Percentiles rank a stretch among this genome's conserved stretches.
phyloP scores from a whole-genome alignment of 1,140 invertebrate genomes.

The Drosophila novamexicana region DNA sequence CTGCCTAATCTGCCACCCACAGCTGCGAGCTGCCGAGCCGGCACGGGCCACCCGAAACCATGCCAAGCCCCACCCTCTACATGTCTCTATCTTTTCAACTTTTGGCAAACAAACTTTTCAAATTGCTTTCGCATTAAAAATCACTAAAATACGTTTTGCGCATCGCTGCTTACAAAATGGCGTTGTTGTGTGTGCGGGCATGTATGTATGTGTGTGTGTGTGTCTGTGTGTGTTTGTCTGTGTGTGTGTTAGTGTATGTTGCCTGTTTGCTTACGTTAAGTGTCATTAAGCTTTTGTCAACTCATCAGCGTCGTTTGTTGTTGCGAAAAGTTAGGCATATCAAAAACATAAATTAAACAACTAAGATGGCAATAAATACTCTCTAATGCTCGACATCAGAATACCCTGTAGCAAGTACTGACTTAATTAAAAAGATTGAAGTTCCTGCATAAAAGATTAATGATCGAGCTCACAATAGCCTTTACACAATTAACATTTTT shows the following conservation, averaged over 20 bases:
- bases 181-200: background rate
- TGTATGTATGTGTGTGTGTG: conserved; percentile 3
- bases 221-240: conserved; percentile 9
- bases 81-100: conserved; percentile 57
- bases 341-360: conserved; percentile 49
- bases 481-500: too few species aligned
- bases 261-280: conserved; percentile 49
- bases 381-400: background rate
- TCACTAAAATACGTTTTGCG: conserved; percentile 69
- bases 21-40: background rate
- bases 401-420: conserved; percentile 3
- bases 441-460: too few species aligned
- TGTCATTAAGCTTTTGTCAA: conserved; percentile 68
- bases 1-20: conserved; percentile 44
- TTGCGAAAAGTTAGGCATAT: conserved; percentile 51
- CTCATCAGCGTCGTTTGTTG: conserved; percentile 52
- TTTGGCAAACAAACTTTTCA: conserved; percentile 64
- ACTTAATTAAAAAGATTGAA: background rate
- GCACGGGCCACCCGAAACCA: too few species aligned
- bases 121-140: conserved; percentile 77
- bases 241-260: conserved; percentile 15
- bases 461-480: too few species aligned
- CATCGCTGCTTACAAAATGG: conserved; percentile 47
- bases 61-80: background rate
- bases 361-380: background rate